A percentile compares a stretch with the other conserved stretches of the same genome.
Conservation (phyloP, 1,140 invertebrate species). For the Fopius arisanus region DNA sequence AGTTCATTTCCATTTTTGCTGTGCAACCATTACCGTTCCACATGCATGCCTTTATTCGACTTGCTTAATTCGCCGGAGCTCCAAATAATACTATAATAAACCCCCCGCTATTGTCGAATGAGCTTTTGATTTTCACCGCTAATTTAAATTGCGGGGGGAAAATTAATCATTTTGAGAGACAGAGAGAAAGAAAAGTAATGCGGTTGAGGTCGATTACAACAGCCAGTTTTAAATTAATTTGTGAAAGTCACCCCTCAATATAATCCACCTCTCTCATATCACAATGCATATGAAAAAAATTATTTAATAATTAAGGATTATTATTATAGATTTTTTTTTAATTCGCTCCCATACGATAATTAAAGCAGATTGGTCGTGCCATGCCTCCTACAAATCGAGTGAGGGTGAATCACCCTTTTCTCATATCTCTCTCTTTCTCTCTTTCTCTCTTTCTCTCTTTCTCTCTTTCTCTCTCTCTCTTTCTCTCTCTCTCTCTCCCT, state of each 20-base stretch:
- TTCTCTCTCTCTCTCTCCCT: neutral
- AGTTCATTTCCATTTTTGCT: slow-evolving; percentile 30
- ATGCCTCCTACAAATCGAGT: neutral
- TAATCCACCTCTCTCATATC: too few species aligned
- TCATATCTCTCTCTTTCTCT: neutral
- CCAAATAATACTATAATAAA: neutral
- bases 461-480: neutral
- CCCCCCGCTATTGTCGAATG: neutral
- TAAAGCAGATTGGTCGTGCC: neutral
- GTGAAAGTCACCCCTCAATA: too few species aligned
- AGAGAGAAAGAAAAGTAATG: neutral
- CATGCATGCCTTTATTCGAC: neutral
- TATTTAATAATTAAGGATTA: too few species aligned
- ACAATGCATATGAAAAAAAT: too few species aligned
- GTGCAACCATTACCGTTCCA: slow-evolving; percentile 25
- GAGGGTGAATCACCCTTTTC: neutral
- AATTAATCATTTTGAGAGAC: neutral
- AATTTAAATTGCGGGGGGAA: neutral
- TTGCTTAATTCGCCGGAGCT: neutral
- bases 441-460: too few species aligned
- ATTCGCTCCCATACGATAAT: too few species aligned
- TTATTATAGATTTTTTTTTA: too few species aligned
- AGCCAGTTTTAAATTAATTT: neutral
- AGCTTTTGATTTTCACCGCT: neutral
- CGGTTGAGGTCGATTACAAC: neutral